Conservation (phyloP, 2,888 invertebrate species). For the Allacma fusca region DNA sequence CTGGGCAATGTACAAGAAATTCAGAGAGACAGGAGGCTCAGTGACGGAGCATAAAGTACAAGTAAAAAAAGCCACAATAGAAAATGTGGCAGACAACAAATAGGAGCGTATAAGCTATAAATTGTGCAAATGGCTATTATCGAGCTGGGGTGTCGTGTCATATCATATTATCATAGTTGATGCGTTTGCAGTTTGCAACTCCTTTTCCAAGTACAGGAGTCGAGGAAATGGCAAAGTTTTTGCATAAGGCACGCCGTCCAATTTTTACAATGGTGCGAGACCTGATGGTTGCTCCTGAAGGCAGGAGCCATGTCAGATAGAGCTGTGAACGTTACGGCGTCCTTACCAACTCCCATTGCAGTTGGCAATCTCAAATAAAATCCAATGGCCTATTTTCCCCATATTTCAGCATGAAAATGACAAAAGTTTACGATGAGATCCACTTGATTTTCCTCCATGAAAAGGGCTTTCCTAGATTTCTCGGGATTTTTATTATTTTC, state of each 20-base stretch:
- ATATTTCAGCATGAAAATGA: conserved; percentile 51
- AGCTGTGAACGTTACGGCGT: conserved; percentile 20
- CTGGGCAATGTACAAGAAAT: too few relatives aligned
- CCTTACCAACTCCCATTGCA: conserved; percentile 9
- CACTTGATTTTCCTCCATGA: conserved; percentile 5
- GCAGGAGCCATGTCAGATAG: too few relatives aligned
- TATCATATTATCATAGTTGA: conserved; percentile 38
- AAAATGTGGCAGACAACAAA: conserved; percentile 37
- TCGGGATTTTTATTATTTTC: neutral
- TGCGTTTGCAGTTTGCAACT: conserved; percentile 31
- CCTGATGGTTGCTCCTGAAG: too few relatives aligned
- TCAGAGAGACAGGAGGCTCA: too few relatives aligned
- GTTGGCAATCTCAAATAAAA: conserved; percentile 36
- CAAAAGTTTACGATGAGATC: conserved; percentile 43
- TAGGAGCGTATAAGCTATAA: conserved; percentile 42
- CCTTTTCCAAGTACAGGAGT: conserved; percentile 21
- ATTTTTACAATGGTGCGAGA: too few relatives aligned
- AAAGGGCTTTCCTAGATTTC: neutral
- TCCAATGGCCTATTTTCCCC: conserved; percentile 40
- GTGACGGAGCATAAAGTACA: too few relatives aligned
- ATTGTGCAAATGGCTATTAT: conserved; percentile 45
- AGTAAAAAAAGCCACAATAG: conserved; percentile 24
- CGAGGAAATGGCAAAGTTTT: conserved; percentile 39
- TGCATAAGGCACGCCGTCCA: conserved; percentile 14
- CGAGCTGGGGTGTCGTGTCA: conserved; percentile 39